phyloP scores from a whole-genome alignment of 2,888 invertebrate genomes.

The Odontothrips loti region DNA sequence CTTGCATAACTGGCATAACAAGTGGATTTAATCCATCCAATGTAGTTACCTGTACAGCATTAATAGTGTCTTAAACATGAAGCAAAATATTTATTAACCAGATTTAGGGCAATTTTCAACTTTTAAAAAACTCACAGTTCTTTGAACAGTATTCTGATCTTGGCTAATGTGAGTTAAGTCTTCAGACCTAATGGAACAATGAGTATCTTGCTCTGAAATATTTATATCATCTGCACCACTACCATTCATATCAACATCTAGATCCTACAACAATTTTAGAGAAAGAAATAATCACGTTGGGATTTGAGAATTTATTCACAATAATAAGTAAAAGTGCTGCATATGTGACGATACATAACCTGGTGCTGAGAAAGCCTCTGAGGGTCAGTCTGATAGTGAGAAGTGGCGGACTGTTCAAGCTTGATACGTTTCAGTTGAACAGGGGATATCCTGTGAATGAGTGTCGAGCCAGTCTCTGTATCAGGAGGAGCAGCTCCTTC shows the following conservation, averaged over 20 bases:
- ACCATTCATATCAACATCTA: background rate
- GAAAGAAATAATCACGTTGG: background rate
- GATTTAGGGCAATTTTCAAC: background rate
- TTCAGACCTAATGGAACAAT: background rate
- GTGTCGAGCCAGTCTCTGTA: background rate
- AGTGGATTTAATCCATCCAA: conserved; percentile 34
- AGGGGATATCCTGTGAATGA: background rate
- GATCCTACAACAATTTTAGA: background rate
- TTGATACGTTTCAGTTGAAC: background rate
- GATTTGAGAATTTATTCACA: background rate
- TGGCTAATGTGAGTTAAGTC: background rate
- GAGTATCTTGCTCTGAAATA: background rate
- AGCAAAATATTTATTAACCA: background rate
- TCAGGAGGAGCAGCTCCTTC: background rate
- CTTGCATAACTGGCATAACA: conserved; percentile 32
- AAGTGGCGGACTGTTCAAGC: background rate
- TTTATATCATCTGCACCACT: background rate
- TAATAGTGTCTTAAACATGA: background rate
- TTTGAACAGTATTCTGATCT: background rate
- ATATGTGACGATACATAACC: background rate
- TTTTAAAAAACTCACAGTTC: conserved; percentile 14
- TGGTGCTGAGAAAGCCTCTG: too few relatives aligned
- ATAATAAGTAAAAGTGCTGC: background rate
- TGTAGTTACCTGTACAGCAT: background rate
- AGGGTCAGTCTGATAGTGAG: background rate